These are phyloP conservation scores for Probosciger aterrimus DNA, from an alignment of 2,113 vertebrate species.

Conservation along the genomic window DNA sequence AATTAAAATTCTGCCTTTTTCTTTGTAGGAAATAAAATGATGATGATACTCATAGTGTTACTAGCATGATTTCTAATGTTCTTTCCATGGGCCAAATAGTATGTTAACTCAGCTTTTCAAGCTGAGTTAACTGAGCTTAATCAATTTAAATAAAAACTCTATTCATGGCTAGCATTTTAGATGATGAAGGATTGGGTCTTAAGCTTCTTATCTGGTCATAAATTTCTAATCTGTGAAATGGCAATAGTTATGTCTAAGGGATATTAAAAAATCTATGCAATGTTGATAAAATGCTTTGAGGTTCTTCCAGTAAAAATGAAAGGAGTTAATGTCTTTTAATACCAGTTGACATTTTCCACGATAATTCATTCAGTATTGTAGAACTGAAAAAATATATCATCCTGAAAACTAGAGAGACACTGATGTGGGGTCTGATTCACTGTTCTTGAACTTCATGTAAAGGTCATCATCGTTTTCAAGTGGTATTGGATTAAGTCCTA, in stretches of 20 bases:
- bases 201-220: constrained; percentile 34
- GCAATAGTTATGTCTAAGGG: neutral
- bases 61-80: neutral
- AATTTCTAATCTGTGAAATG: neutral
- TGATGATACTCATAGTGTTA: neutral
- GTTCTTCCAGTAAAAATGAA: neutral
- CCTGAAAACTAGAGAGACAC: neutral
- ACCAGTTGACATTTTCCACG: neutral
- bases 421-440: neutral
- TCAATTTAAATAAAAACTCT: constrained; percentile 16
- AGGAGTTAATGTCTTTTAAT: neutral
- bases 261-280: neutral
- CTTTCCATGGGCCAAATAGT: neutral
- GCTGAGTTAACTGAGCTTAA: constrained; percentile 13
- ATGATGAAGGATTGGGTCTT: neutral
- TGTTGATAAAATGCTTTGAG: neutral
- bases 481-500: neutral
- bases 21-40: neutral
- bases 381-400: neutral
- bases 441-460: neutral
- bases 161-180: neutral
- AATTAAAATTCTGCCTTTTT: neutral
- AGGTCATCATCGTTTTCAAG: neutral
- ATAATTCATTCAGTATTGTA: neutral
- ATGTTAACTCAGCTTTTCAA: neutral